Evolutionary conservation across 2,888 invertebrate genomes (phyloP), one percentile per base, ranked within the genome.

Genomic region (Trachelus troglodyta): DNA sequence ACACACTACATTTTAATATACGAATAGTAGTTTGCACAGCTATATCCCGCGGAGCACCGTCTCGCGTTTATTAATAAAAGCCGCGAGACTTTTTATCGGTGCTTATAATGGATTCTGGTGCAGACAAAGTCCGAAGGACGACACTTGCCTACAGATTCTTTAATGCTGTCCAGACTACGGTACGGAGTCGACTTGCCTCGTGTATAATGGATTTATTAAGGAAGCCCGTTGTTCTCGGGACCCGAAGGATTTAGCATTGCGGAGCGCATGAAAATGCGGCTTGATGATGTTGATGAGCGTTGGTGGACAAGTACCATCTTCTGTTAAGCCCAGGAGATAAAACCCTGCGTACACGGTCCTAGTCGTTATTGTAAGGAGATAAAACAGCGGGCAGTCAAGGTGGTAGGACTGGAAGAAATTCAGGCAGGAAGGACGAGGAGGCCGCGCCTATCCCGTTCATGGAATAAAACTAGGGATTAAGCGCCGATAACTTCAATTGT

Each of bases 211-310:
- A 56, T 56, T 56, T 56, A 56, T 56, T 56, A 56, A 56, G 23
- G 56, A 9, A 15, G 56, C 9, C 9, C 56, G 23, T 56, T 56
- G 56, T 56, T 56, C 56, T 56, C 56, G 23, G 23, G 1, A 15
- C 56, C 23, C 9, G 23, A 23, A 56, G 23, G 56, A 56, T 56
- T 56, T 56, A 56, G 56, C 56, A 23, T 56, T 56, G 23, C 23
- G 56, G 56, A 9, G 56, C 56, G 56, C 56, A 56, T 56, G 56
- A 56, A 56, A 56, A 56, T 23, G 69, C 37, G 77, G 34, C 76
- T 77, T 84, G 84, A 84, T 82, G 81, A 84, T 78, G 83, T 78
- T 84, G 84, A 84, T 80, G 81, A 83, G 84, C 84, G 84, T 84
- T 83, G 84, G 84, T 83, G 84, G 84, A 84, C 84, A 84, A 79